A percentile compares a stretch with the other conserved stretches of the same genome.
phyloP scores from a whole-genome alignment of 2,113 vertebrate genomes.

The Podarcis muralis region DNA sequence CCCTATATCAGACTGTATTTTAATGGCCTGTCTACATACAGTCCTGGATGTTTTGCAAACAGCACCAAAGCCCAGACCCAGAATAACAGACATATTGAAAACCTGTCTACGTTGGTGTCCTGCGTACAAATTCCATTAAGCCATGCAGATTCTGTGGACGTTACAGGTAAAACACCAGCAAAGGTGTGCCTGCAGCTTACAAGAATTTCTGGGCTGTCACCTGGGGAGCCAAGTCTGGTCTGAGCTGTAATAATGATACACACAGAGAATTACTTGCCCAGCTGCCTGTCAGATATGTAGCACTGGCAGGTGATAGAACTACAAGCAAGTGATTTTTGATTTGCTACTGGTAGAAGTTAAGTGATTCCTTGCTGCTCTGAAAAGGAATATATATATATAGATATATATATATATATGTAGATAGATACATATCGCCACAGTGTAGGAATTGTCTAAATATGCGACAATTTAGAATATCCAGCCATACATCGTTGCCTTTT shows the following conservation, averaged over 20 bases:
- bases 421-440: background rate
- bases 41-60: constrained; percentile 40
- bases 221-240: background rate
- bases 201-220: constrained; percentile 15
- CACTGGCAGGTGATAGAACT: background rate
- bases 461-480: constrained; percentile 6
- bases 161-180: constrained; percentile 22
- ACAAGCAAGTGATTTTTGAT: background rate
- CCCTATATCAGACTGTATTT: constrained; percentile 25
- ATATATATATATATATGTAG: too few species aligned
- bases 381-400: constrained; percentile 30
- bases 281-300: constrained; percentile 9
- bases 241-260: constrained; percentile 9
- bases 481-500: background rate
- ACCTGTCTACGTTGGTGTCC: constrained; percentile 16
- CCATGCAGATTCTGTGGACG: background rate
- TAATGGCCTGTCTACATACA: constrained; percentile 21
- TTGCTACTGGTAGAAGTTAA: background rate
- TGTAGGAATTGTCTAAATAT: constrained; percentile 15
- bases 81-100: constrained; percentile 15
- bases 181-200: constrained; percentile 7
- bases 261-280: constrained; percentile 19
- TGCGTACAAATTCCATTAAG: constrained; percentile 12
- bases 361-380: constrained; percentile 30
- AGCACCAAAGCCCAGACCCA: background rate